A percentile compares a stretch with the other conserved stretches of the same genome.
Conservation (phyloP, 2,888 invertebrate species). For the Syrista parreyssii region DNA sequence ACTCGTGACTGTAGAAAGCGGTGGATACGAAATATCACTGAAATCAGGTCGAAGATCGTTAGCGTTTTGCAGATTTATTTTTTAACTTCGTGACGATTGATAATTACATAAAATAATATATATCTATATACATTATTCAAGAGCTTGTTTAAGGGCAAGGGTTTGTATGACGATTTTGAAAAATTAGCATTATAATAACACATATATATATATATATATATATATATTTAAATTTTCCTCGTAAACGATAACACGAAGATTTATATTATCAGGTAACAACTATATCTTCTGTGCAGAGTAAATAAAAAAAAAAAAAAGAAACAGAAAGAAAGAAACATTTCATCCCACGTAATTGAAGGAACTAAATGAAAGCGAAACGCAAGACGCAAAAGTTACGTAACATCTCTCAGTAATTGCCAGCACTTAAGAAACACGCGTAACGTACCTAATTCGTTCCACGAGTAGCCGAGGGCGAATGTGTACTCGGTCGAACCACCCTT, state of each 20-base stretch:
- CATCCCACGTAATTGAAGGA: background rate
- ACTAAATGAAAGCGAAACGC: background rate
- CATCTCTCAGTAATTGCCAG: background rate
- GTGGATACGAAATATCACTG: background rate
- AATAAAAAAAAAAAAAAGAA: background rate
- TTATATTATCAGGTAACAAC: background rate
- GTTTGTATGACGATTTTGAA: no score
- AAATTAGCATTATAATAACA: no score
- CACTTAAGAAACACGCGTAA: background rate
- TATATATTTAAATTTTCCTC: background rate
- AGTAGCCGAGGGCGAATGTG: background rate
- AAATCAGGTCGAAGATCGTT: no score
- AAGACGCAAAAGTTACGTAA: background rate
- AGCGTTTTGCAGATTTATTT: background rate
- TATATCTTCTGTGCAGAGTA: background rate
- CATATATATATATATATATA: no score
- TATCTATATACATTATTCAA: no score
- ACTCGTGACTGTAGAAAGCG: background rate
- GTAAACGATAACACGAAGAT: background rate
- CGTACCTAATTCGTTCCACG: background rate
- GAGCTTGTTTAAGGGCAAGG: no score
- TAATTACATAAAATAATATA: no score
- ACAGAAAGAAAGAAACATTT: background rate
- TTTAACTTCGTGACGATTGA: background rate
- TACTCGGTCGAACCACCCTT: background rate